Evolutionary conservation across 1,140 invertebrate species (phyloP), one percentile per base, ranked within the genome.

Genomic region (Oedothorax gibbosus): DNA sequence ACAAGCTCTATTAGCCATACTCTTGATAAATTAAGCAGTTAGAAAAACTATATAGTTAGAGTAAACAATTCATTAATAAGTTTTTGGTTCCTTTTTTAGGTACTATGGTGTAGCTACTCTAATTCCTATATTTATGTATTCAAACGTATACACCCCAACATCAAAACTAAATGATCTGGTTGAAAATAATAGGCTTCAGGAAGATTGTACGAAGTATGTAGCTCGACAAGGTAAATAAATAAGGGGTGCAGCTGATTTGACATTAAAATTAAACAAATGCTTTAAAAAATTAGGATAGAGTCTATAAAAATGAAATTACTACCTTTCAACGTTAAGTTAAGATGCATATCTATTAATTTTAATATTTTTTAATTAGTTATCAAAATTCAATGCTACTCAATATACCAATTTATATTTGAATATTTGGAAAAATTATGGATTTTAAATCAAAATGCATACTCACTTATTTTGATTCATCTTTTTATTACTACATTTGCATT

Each of bases 121-220:
- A 49, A 94, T 98, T 75, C 96, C 97, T 10, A 94, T 99, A 87
- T 95, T 99, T 87, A 96, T 96, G 89, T 99, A 98, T 90, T 95
- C 95, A 86, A 98, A 98, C 90, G 94, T 97, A 86, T 99, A 98
- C 90, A 94, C 95, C 72, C 93, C 94, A 12, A 98, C 96, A 6
- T 93, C 96, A n/a, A 86, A 84, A 66, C 90, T 96, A 7, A 93
- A 93, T 35, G 92, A 93, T 65, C 85, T 92, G 60, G 87, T 88
- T 71, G 88, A 89, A 80, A 93, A 96, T 89, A 88, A 88, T 21
- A 90, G 92, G 4, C 90, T 98, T 68, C 95, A 95, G 89, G 92
- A 93, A 72, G 93, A 94, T 57, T 97, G 96, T 88, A 91, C 96
- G 7, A 90, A 92, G 49, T 95, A 93, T 90, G 93, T 95, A 51